Evolutionary conservation across 2,797 vertebrate species (phyloP).

Genomic region (Spea hammondii): DNA sequence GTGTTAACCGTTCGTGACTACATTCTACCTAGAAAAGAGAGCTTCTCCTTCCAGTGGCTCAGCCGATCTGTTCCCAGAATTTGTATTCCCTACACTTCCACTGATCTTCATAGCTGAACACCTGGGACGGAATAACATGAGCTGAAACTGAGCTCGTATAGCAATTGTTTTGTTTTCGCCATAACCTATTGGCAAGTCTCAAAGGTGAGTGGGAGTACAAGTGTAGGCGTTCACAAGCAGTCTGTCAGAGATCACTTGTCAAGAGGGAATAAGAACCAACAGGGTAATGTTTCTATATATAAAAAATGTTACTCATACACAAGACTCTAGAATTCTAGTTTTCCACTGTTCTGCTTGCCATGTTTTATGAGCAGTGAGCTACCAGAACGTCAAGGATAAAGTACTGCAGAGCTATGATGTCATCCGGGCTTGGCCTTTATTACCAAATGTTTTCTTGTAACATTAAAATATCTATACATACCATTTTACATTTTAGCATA

Average conservation of each 20-base stretch:
- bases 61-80: constrained; percentile 8
- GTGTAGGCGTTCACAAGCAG: constrained; percentile 46
- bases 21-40: too few species aligned
- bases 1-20: too few species aligned
- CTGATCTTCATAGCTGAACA: constrained; percentile 37
- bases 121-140: constrained; percentile 42
- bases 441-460: not conserved
- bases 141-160: constrained; percentile 47
- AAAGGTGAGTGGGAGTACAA: constrained; percentile 41
- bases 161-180: constrained; percentile 39
- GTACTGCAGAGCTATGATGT: not conserved
- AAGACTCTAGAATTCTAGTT: constrained; percentile 1
- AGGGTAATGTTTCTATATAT: constrained; percentile 26
- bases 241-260: constrained; percentile 43
- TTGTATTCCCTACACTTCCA: constrained; percentile 25
- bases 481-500: too few species aligned
- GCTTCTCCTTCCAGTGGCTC: not conserved
- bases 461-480: too few species aligned
- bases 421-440: not conserved
- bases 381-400: constrained; percentile 3
- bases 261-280: constrained; percentile 22
- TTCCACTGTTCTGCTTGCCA: not conserved
- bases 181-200: constrained; percentile 48
- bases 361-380: constrained; percentile 7
- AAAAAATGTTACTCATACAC: constrained; percentile 1